Base-by-base conservation (phyloP, 1,140 invertebrate genomes). In the Plodia interpunctella region DNA sequence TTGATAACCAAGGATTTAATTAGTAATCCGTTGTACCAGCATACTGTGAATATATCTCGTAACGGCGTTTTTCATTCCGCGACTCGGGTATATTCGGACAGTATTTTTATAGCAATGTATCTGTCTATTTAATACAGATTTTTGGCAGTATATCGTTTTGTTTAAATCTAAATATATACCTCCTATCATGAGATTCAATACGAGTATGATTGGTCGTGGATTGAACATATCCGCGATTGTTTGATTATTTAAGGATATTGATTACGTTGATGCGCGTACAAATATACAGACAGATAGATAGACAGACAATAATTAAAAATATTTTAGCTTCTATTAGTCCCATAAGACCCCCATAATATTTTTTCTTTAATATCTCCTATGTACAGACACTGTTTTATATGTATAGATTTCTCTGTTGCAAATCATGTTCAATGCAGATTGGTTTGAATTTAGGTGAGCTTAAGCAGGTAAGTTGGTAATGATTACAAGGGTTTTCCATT, bases 61-160 rank as follows among this genome's bases (percentile, higher is more conserved):
- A n/a, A n/a, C 60, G 66, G 44, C 54, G 60, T 72, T 72, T 65
- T 72, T 77, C 68, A 68, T 74, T 68, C 66, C 62, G 68, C 59
- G 65, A 69, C 66, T 50, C 66, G 66, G 66, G 63, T 66, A 70
- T 65, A 63, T 63, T 62, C 70, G 60, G 63, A 53, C 49, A 60
- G 6, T 3, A 25, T 25, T 25, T 25, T 6, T 25, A 25, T 25
- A 3, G 21, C 2, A 25, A 25, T n/a, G n/a, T n/a, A n/a, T 25
- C 21, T 25, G 21, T 25, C 6, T 25, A 25, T 2, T 25, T 25
- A 3, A 2, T 3, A 6, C 21, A 25, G 21, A 25, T 25, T 25
- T 25, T 3, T 71, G 59, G 62, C 49, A 59, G 66, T 59, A 62
- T 49, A 56, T 49, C 52, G 32, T 38, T 52, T 49, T 58, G 57